phyloP scores from a whole-genome alignment of 1,140 invertebrate species.

The Trigoniulus corallinus region DNA sequence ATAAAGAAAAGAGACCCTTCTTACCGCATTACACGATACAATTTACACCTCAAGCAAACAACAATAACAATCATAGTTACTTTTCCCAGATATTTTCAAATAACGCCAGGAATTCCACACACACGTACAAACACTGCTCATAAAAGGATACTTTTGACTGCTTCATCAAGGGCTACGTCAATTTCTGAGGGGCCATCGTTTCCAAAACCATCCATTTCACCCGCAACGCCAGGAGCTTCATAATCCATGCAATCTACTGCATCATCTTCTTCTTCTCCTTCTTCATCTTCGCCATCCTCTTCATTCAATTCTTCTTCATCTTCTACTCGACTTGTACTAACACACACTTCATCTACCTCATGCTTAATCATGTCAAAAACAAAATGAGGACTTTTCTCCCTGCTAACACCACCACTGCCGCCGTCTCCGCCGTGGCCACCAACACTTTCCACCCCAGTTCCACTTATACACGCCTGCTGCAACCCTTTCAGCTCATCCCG shows the following conservation, averaged over 20 bases:
- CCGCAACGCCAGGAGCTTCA: constrained; percentile 1
- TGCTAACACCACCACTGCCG: background rate
- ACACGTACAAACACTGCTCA: too few species aligned
- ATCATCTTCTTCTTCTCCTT: constrained; percentile 1
- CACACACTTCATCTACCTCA: constrained; percentile 1
- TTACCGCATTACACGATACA: too few species aligned
- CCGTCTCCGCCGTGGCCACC: constrained; percentile 11
- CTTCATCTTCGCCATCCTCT: constrained; percentile 1
- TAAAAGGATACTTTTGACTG: constrained; percentile 35
- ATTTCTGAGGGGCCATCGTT: constrained; percentile 4
- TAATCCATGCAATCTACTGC: constrained; percentile 6
- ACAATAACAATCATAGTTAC: too few species aligned
- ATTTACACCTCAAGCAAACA: too few species aligned
- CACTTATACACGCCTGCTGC: constrained; percentile 6
- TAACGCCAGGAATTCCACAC: too few species aligned
- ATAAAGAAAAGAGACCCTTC: too few species aligned
- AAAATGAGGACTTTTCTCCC: background rate
- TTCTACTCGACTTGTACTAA: background rate
- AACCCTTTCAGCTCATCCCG: constrained; percentile 5
- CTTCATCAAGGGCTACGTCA: constrained; percentile 34
- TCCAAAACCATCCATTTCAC: background rate
- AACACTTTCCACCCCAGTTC: constrained; percentile 12
- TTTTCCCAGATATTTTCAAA: too few species aligned
- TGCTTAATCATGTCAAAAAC: constrained; percentile 1
- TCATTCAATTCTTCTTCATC: background rate